These are phyloP conservation scores for Vesta saturnalis DNA, from an alignment of 2,888 invertebrate species.

Conservation along the genomic window DNA sequence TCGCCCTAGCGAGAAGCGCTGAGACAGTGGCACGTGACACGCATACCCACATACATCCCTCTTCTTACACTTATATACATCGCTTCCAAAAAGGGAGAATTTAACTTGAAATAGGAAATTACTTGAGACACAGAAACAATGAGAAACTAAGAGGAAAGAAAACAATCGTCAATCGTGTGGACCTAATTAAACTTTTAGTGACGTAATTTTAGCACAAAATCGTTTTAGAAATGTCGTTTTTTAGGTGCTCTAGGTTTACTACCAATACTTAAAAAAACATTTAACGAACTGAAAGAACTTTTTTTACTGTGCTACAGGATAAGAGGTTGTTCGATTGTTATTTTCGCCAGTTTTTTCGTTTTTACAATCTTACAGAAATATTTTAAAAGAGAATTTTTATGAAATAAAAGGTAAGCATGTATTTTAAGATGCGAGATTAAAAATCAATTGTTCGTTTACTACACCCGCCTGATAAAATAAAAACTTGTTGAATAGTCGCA, in stretches of 20 bases:
- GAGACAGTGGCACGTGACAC: constrained; percentile 54
- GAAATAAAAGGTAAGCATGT: not conserved
- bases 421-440: too few species aligned
- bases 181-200: constrained; percentile 19
- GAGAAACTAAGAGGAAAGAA: constrained; percentile 12
- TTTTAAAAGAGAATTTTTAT: not conserved
- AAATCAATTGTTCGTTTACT: too few species aligned
- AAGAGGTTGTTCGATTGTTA: constrained; percentile 8
- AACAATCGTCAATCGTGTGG: constrained; percentile 17
- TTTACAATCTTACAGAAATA: not conserved
- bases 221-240: constrained; percentile 15
- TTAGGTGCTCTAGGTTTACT: constrained; percentile 10
- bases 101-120: constrained; percentile 26
- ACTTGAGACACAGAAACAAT: constrained; percentile 13
- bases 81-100: constrained; percentile 24
- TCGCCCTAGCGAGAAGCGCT: constrained; percentile 51
- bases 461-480: too few species aligned
- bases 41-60: constrained; percentile 45
- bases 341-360: constrained; percentile 1
- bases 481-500: too few species aligned
- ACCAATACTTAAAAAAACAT: constrained; percentile 14
- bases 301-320: constrained; percentile 7
- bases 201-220: constrained; percentile 8
- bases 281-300: constrained; percentile 15
- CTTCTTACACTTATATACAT: constrained; percentile 22